Percentiles rank a stretch among this genome's conserved stretches.
Evolutionary conservation across 2,797 vertebrate genomes (phyloP).

Genomic region (Eospalax fontanierii): DNA sequence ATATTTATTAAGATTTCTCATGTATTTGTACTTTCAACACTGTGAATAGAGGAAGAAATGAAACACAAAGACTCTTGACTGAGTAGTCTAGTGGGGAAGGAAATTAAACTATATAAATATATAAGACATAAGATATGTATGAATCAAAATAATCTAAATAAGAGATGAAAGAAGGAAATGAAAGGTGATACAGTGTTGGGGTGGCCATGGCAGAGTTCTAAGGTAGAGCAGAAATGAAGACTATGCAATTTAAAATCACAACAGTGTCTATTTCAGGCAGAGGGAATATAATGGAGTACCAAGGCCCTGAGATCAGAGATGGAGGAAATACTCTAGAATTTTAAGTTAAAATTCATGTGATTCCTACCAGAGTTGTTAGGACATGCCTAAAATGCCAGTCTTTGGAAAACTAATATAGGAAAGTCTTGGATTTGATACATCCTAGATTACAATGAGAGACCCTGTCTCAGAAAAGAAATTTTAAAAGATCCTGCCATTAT

Average conservation of each 20-base stretch:
- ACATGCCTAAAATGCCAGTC: background rate
- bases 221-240: background rate
- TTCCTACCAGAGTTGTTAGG: background rate
- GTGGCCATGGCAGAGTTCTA: background rate
- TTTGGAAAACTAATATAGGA: background rate
- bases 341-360: background rate
- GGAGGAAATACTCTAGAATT: background rate
- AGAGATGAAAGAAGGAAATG: background rate
- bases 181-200: background rate
- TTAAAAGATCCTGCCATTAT: background rate
- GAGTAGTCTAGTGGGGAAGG: background rate
- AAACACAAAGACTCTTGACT: background rate
- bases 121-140: background rate
- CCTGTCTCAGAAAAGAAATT: background rate
- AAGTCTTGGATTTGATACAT: background rate
- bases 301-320: background rate
- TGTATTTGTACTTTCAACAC: background rate
- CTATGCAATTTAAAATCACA: background rate
- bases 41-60: background rate
- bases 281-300: background rate
- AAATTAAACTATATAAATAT: background rate
- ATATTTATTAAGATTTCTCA: conserved; percentile 7
- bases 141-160: background rate
- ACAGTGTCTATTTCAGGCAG: background rate
- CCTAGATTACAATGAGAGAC: background rate